A percentile compares a stretch with the other conserved stretches of the same genome.
phyloP scores from a whole-genome alignment of 2,888 invertebrate species.

The Endomychus coccineus region DNA sequence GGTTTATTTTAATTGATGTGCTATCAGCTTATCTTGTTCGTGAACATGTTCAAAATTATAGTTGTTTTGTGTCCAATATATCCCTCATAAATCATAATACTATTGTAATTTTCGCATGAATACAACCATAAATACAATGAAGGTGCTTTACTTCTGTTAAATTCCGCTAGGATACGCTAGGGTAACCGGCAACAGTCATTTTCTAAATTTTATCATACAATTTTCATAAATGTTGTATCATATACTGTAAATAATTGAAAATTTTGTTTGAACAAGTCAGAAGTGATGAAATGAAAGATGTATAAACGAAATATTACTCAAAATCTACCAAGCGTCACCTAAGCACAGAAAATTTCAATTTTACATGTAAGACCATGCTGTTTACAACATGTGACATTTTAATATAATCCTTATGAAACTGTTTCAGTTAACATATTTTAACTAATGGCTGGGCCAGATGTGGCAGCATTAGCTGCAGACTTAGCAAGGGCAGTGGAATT shows the following conservation, averaged over 20 bases:
- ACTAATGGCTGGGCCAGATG: slow-evolving; percentile 51
- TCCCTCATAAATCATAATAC: too few species aligned
- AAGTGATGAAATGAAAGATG: slow-evolving; percentile 7
- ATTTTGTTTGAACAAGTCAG: too few species aligned
- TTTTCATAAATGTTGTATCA: slow-evolving; percentile 24
- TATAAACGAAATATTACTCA: too few species aligned
- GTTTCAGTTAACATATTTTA: background rate
- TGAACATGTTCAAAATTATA: too few species aligned
- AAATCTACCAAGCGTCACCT: too few species aligned
- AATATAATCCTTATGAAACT: slow-evolving; percentile 5
- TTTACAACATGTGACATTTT: slow-evolving; percentile 14
- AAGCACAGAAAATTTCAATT: too few species aligned
- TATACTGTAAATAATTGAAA: slow-evolving; percentile 23
- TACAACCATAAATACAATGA: background rate
- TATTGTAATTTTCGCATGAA: background rate
- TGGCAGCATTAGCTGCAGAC: slow-evolving; percentile 65
- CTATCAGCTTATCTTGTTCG: too few species aligned
- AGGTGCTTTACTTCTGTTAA: background rate
- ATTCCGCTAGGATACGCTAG: background rate
- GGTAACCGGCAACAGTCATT: slow-evolving; percentile 32
- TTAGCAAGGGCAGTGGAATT: slow-evolving; percentile 74
- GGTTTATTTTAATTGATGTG: too few species aligned
- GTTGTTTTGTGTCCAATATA: too few species aligned
- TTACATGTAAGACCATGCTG: slow-evolving; percentile 15
- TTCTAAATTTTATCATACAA: slow-evolving; percentile 18